Percentiles rank a stretch among this genome's conserved stretches.
phyloP scores from a whole-genome alignment of 2,888 invertebrate genomes.

The Bombylius major region DNA sequence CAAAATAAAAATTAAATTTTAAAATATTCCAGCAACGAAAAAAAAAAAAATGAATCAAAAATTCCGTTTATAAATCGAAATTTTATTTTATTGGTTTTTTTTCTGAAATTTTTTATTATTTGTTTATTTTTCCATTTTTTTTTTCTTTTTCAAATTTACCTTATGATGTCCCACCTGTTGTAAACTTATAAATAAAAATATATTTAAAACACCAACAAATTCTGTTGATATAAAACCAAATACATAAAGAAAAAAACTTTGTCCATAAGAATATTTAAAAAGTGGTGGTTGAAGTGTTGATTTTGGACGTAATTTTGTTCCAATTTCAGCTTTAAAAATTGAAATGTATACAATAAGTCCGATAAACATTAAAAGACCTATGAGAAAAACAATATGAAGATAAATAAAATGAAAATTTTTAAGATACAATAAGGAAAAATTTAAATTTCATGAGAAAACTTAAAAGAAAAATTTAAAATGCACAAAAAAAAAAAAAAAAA shows the following conservation, averaged over 20 bases:
- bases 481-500: too few relatives aligned
- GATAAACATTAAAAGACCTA: conserved; percentile 78
- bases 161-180: conserved; percentile 33
- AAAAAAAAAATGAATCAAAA: too few relatives aligned
- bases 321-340: conserved; percentile 81
- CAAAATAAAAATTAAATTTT: too few relatives aligned
- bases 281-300: conserved; percentile 64
- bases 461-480: too few relatives aligned
- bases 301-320: conserved; percentile 70
- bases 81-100: too few relatives aligned
- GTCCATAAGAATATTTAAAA: conserved; percentile 78
- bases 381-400: conserved; percentile 15
- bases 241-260: conserved; percentile 75
- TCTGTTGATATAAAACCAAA: conserved; percentile 75
- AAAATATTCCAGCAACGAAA: too few relatives aligned
- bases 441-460: too few relatives aligned
- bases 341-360: conserved; percentile 90
- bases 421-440: too few relatives aligned
- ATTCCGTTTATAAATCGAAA: too few relatives aligned
- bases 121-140: too few relatives aligned
- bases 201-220: conserved; percentile 72
- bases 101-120: too few relatives aligned
- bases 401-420: too few relatives aligned
- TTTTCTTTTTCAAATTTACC: conserved; percentile 19
- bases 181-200: conserved; percentile 64